These are phyloP conservation scores for Gila robusta DNA, from an alignment of 2,797 vertebrate genomes.

Conservation along the genomic window DNA sequence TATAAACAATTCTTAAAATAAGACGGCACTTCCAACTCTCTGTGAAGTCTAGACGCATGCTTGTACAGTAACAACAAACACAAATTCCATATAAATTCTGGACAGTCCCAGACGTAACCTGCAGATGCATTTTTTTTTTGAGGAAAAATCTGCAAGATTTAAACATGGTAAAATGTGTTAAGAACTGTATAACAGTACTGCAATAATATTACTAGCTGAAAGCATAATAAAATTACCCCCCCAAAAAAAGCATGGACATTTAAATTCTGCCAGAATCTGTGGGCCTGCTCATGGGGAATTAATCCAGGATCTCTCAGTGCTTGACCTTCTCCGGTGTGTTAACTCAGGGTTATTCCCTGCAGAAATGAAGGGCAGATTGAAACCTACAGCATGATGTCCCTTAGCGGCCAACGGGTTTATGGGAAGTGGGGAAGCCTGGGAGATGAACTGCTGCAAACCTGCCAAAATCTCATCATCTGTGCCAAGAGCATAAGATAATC, in stretches of 20 bases:
- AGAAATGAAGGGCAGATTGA: conserved; percentile 18
- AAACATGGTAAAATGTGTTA: not conserved
- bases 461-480: conserved; percentile 45
- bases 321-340: not conserved
- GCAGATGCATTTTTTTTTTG: not conserved
- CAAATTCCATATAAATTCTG: conserved; percentile 4
- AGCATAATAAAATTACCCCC: not conserved
- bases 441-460: conserved; percentile 52
- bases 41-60: not conserved
- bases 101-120: not conserved
- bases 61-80: conserved; percentile 24
- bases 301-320: not conserved
- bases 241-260: not conserved
- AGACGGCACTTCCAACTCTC: not conserved
- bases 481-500: conserved; percentile 59
- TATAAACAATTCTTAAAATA: conserved; percentile 35
- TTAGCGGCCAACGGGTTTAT: conserved; percentile 11
- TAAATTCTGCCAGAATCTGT: not conserved
- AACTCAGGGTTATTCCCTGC: not conserved
- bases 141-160: not conserved
- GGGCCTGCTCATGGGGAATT: not conserved
- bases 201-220: not conserved
- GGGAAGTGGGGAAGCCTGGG: not conserved
- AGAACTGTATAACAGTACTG: not conserved
- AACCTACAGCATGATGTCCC: conserved; percentile 20